These are phyloP conservation scores for Orchestia grillus DNA, from an alignment of 1,140 invertebrate species.

Conservation along the genomic window DNA sequence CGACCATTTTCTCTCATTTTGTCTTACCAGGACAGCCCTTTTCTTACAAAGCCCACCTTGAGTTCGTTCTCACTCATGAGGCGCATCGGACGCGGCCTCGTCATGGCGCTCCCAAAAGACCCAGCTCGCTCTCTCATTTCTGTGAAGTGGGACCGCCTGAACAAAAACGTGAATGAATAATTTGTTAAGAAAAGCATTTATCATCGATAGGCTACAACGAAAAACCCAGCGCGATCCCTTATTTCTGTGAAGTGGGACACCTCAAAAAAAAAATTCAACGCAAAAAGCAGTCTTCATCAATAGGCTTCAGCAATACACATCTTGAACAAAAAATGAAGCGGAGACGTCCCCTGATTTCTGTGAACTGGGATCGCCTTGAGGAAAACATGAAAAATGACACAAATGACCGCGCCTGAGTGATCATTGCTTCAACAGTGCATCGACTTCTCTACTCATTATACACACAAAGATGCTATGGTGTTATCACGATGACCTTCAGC, in stretches of 20 bases:
- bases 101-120: slow-evolving; percentile 39
- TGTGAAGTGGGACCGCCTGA: slow-evolving; percentile 47
- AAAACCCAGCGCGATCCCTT: slow-evolving; percentile 22
- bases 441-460: too few relatives aligned
- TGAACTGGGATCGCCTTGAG: slow-evolving; percentile 30
- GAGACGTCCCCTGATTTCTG: slow-evolving; percentile 14
- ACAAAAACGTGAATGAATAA: not conserved
- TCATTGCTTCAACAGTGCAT: too few relatives aligned
- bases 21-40: too few relatives aligned
- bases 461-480: too few relatives aligned
- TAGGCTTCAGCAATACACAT: too few relatives aligned
- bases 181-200: too few relatives aligned
- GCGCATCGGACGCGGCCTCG: slow-evolving; percentile 32
- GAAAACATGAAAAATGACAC: not conserved
- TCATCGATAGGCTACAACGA: too few relatives aligned
- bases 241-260: not conserved
- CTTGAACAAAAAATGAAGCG: not conserved
- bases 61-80: slow-evolving; percentile 61
- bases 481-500: too few relatives aligned
- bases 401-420: too few relatives aligned
- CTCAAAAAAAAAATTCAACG: not conserved
- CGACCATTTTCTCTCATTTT: too few relatives aligned
- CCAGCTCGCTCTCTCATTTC: slow-evolving; percentile 39
- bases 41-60: slow-evolving; percentile 61
- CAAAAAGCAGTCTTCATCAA: too few relatives aligned